Percentiles rank a stretch among this genome's conserved stretches.
Conservation (phyloP, 2,797 vertebrate species). For the Phrynocephalus guinanensis region DNA sequence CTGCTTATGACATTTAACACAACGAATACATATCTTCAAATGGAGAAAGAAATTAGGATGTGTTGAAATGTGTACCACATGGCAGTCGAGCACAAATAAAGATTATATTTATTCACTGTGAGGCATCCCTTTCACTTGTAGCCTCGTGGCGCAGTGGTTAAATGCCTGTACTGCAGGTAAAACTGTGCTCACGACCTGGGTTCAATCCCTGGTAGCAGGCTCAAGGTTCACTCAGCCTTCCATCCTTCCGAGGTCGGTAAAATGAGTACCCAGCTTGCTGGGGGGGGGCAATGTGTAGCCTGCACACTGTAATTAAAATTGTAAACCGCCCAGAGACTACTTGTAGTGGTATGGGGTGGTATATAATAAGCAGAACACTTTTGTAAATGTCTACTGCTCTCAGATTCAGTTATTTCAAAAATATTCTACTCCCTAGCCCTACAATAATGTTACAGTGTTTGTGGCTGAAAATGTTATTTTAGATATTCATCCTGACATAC, state of each 20-base stretch:
- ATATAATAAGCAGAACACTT: no score
- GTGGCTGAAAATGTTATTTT: constrained; percentile 54
- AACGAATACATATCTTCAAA: constrained; percentile 44
- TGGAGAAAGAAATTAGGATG: constrained; percentile 51
- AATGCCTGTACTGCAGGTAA: no score
- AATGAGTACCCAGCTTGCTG: no score
- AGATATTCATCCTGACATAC: constrained; percentile 27
- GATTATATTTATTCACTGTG: neutral
- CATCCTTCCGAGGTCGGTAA: no score
- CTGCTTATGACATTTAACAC: constrained; percentile 58
- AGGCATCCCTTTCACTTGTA: neutral
- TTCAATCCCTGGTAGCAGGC: no score
- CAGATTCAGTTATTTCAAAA: neutral
- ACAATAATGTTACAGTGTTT: constrained; percentile 35
- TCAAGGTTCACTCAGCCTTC: no score
- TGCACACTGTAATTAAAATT: no score
- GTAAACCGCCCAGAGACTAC: no score
- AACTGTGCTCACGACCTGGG: no score
- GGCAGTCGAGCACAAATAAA: constrained; percentile 52
- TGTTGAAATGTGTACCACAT: constrained; percentile 29
- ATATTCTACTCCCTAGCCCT: constrained; percentile 5
- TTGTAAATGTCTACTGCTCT: neutral
- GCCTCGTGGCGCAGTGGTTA: no score
- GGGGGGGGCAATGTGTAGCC: no score
- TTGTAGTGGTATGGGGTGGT: no score